Evolutionary conservation across 2,888 invertebrate species (phyloP).

Genomic region (Drosophila anceps): DNA sequence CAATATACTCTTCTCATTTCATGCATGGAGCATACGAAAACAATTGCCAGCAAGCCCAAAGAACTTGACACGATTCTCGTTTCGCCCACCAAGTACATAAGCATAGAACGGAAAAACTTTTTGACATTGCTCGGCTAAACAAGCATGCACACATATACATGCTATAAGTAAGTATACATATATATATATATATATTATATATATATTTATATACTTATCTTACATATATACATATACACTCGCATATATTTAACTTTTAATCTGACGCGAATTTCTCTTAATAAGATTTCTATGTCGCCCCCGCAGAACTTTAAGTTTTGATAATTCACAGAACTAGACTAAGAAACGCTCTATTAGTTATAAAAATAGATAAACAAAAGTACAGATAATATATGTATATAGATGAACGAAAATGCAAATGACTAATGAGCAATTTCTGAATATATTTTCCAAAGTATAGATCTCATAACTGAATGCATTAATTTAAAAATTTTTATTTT

Average conservation of each 20-base stretch:
- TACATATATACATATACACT: not conserved
- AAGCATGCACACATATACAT: constrained; percentile 11
- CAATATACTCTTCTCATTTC: not conserved
- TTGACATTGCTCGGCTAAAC: constrained; percentile 53
- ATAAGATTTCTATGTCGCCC: constrained; percentile 17
- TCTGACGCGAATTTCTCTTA: constrained; percentile 55
- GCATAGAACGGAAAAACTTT: constrained; percentile 52
- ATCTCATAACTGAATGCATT: not conserved
- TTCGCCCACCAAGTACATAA: constrained; percentile 29
- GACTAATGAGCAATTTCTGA: not conserved
- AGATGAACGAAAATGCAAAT: not conserved
- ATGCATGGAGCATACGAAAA: constrained; percentile 8
- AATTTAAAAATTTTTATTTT: no score
- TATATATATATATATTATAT: not conserved
- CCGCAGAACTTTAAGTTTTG: not conserved
- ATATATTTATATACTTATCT: not conserved
- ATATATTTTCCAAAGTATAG: not conserved
- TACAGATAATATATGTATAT: not conserved
- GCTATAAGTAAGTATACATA: not conserved
- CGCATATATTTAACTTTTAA: constrained; percentile 48
- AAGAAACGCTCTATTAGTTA: constrained; percentile 5
- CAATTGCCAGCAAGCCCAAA: constrained; percentile 51
- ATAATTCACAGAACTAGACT: constrained; percentile 9
- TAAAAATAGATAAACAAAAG: not conserved
- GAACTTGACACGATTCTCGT: constrained; percentile 67